Evolutionary conservation across 2,113 vertebrate genomes (phyloP).

Genomic region (Corvus moneduloides): DNA sequence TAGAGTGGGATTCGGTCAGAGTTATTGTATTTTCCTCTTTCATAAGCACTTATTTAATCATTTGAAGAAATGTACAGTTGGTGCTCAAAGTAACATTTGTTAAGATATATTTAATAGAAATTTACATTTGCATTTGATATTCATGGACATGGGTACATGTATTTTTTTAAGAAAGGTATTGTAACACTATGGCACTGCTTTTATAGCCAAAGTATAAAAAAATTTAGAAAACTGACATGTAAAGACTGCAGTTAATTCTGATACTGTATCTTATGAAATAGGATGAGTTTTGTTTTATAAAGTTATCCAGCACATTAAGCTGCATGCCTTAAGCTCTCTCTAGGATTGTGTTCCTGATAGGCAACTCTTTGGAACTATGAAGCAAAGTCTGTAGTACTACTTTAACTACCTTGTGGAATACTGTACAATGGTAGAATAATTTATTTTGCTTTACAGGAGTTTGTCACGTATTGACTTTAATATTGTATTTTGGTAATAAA

Average conservation of each 20-base stretch:
- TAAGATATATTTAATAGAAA: conserved; percentile 82
- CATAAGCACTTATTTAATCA: conserved; percentile 80
- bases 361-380: conserved; percentile 63
- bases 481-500: conserved; percentile 98
- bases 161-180: conserved; percentile 86
- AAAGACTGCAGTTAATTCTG: conserved; percentile 71
- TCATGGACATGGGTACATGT: conserved; percentile 78
- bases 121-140: conserved; percentile 79
- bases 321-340: conserved; percentile 79
- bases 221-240: conserved; percentile 73
- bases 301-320: conserved; percentile 70
- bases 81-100: conserved; percentile 80
- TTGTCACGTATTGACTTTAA: conserved; percentile 88
- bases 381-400: conserved; percentile 70
- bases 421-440: conserved; percentile 87
- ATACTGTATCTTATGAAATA: conserved; percentile 66
- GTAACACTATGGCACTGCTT: conserved; percentile 80
- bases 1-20: conserved; percentile 45
- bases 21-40: conserved; percentile 67
- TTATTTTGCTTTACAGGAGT: conserved; percentile 88
- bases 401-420: conserved; percentile 78
- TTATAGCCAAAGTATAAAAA: conserved; percentile 79
- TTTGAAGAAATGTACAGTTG: conserved; percentile 75
- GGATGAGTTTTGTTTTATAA: conserved; percentile 75
- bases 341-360: conserved; percentile 63